Base-by-base conservation (phyloP, 2,797 vertebrate genomes). In the Morelia viridis region DNA sequence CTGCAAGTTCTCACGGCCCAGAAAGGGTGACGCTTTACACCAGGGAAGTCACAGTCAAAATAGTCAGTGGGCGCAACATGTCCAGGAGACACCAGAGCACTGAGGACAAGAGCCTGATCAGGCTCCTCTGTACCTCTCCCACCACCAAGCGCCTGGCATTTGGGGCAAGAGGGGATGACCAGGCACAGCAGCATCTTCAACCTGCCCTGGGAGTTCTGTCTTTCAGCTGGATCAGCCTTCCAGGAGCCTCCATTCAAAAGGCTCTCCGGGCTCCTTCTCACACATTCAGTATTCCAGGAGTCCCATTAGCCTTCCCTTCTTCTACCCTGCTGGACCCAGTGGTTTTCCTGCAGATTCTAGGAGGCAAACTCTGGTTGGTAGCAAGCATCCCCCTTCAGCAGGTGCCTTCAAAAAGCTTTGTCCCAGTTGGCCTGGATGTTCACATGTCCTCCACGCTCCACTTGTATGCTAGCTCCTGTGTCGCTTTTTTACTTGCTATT, bases 371-470 rank as follows among this genome's bases (percentile, higher is more conserved):
- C 24, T 22, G 17, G 71, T 0, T 4, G 17, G 71, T 22, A 76
- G 35, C 90, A 10, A 17, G 31, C 3, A n/a, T 0, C 80, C 10
- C n/a, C 3, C 62, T 10, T 26, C 4, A 1, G 0, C 0, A 5
- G 88, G 26, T 41, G 19, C 5, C 0, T 3, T 19, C 5, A 22
- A 19, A 0, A 24, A 50, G n/a, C 0, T 26, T 28, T 24, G 6
- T 28, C n/a, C 50, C 46, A 56, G 41, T 4, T 3, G 11, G 64
- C 65, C 0, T 0, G 1, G 11, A 12, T 10, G 26, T 0, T 97
- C 98, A 99, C 99, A 99, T 99, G 96, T 99, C 99, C 96, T 99
- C 99, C 15, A 99, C 99, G 0, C 99, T 99, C 99, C 99, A 99
- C 95, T 99, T 99, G 96, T 99, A 99, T 0, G 99, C 99, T 0